A percentile compares a stretch with the other conserved stretches of the same genome.
Conservation (phyloP, 2,113 vertebrate genomes). For the Pterocles burchelli region DNA sequence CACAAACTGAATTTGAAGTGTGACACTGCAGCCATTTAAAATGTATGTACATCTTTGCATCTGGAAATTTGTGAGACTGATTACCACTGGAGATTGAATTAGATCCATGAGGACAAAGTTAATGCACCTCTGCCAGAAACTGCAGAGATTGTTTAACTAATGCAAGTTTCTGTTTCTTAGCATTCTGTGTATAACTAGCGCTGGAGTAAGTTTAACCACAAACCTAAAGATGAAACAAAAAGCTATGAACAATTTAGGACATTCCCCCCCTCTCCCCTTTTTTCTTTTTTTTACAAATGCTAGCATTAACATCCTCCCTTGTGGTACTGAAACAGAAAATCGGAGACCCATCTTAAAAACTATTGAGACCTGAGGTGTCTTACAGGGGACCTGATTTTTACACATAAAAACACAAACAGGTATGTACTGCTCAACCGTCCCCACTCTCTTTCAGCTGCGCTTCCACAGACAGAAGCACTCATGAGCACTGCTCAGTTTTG, state of each 20-base stretch:
- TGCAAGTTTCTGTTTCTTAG: not conserved
- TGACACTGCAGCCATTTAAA: not conserved
- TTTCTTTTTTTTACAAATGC: not conserved
- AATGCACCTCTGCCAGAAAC: not conserved
- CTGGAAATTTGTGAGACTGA: not conserved
- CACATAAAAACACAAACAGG: not conserved
- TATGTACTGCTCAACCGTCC: not conserved
- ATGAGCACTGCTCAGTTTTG: not conserved
- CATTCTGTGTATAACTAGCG: not conserved
- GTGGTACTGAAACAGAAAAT: not conserved
- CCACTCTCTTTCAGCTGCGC: not conserved
- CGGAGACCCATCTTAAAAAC: not conserved
- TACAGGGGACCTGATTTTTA: not conserved
- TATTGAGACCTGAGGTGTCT: not conserved
- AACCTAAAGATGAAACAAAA: not conserved
- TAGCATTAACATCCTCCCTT: not conserved
- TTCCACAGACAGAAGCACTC: not conserved
- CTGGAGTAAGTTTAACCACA: not conserved
- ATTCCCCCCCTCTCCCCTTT: rapidly evolving
- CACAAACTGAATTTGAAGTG: not conserved
- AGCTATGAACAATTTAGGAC: not conserved
- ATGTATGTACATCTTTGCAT: not conserved
- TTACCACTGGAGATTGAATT: not conserved
- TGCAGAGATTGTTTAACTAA: not conserved
- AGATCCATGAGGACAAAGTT: not conserved